Percentiles rank a stretch among this genome's conserved stretches.
Conservation (phyloP, 1,140 invertebrate species). For the Globodera ellingtonae region DNA sequence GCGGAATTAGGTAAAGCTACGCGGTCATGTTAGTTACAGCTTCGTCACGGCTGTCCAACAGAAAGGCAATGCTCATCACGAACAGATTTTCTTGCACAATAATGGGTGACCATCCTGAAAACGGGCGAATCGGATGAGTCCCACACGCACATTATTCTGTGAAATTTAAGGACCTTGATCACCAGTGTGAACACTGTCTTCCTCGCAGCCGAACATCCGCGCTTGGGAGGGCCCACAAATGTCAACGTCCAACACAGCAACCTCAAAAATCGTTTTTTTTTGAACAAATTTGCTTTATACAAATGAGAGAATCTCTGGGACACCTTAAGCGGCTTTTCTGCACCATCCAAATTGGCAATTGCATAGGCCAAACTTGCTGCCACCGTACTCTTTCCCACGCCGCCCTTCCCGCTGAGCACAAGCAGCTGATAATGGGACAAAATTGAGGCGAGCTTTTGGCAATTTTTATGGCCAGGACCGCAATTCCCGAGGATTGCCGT, state of each 20-base stretch:
- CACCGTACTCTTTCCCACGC: slow-evolving; percentile 86
- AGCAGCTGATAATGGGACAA: slow-evolving; percentile 80
- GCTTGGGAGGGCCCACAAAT: slow-evolving; percentile 83
- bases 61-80: slow-evolving; percentile 89
- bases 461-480: background rate
- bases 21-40: slow-evolving; percentile 73
- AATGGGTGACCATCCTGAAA: slow-evolving; percentile 86
- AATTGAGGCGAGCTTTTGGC: background rate
- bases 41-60: slow-evolving; percentile 77
- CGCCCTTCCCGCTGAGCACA: slow-evolving; percentile 92
- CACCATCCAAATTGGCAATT: slow-evolving; percentile 70
- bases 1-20: background rate
- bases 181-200: slow-evolving; percentile 79
- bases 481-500: no score
- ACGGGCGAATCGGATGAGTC: background rate
- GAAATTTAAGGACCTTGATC: slow-evolving; percentile 63
- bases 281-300: no score
- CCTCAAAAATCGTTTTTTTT: slow-evolving; percentile 67
- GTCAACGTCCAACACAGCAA: slow-evolving; percentile 86
- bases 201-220: slow-evolving; percentile 70
- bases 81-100: slow-evolving; percentile 83
- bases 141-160: no score
- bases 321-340: slow-evolving; percentile 39
- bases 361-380: slow-evolving; percentile 81
- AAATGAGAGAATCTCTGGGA: background rate